Evolutionary conservation across 2,113 vertebrate species (phyloP).

Genomic region (Grammomys surdaster): DNA sequence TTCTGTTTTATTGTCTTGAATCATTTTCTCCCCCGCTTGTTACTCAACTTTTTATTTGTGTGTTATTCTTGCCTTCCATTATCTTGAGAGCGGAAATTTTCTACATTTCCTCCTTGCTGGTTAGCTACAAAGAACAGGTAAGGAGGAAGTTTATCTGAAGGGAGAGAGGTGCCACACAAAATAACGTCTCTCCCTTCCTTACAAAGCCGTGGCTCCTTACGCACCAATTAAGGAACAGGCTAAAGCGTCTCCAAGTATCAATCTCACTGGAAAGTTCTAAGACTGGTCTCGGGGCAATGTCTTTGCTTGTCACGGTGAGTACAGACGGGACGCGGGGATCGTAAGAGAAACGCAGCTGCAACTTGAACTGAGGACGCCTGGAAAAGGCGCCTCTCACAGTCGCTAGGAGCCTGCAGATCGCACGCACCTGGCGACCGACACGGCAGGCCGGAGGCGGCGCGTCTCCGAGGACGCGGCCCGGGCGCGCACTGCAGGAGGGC

Average conservation of each 20-base stretch:
- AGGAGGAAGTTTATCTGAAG: background rate
- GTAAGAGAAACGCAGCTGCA: background rate
- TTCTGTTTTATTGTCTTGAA: conserved; percentile 37
- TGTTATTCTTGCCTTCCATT: background rate
- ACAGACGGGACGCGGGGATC: background rate
- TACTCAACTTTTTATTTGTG: conserved; percentile 21
- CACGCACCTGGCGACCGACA: conserved; percentile 17
- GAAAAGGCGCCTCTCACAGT: background rate
- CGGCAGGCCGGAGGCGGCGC: background rate
- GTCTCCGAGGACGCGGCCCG: background rate
- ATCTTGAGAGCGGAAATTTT: background rate
- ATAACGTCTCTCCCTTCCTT: background rate
- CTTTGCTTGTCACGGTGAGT: background rate
- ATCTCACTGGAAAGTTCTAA: conserved; percentile 7
- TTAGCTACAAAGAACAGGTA: background rate
- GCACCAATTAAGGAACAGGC: conserved; percentile 37
- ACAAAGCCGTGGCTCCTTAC: conserved; percentile 29
- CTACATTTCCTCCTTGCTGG: background rate
- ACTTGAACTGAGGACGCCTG: background rate
- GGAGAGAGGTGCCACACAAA: background rate
- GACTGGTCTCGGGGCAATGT: conserved; percentile 31
- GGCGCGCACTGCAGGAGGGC: background rate
- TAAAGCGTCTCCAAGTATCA: conserved; percentile 13
- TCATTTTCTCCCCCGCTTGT: background rate
- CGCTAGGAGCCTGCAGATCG: background rate